Evolutionary conservation across 2,888 invertebrate species (phyloP), one percentile per base, ranked within the genome.

Genomic region (Leucania comma): DNA sequence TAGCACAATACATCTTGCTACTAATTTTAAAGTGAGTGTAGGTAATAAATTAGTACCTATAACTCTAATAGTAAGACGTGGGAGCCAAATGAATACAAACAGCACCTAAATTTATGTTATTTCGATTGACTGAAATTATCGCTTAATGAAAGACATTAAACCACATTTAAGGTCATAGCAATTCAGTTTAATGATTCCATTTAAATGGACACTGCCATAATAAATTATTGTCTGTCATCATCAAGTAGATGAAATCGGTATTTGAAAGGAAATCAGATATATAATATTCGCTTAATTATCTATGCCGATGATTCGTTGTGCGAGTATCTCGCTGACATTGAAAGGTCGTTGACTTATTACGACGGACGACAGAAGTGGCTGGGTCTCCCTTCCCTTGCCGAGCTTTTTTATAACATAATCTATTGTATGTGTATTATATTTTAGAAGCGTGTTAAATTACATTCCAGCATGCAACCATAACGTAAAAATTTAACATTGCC

Each of bases 271-370:
- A 88, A 89, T 88, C 80, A 83, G 85, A 89, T 88, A 87, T 86
- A 86, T 87, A 86, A 79, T 82, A 87, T 88, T 90, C 84, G 76
- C 88, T 91, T 91, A 91, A 91, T 91, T 85, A 87, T 88, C 87
- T 86, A 89, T 84, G 87, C 81, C 87, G 90, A 89, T 91, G 89
- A 92, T 93, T 90, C 89, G 89, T 83, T 82, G 87, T 88, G 83
- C 87, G 88, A 90, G 89, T 90, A 88, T 90, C 90, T 87, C 80
- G 89, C 89, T 93, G 94, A 94, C 95, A 94, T 95, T 95, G 94
- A 95, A 90, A 92, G 95, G 90, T 95, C 93, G 87, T 93, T 94
- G 94, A 94, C 95, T 90, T 90, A 88, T 87, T 87, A 89, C 86
- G 88, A 87, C 90, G 88, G 87, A 89, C 90, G 88, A 84, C 88